Percentiles rank a stretch among this genome's conserved stretches.
Evolutionary conservation across 2,888 invertebrate species (phyloP).

Genomic region (Latrodectus hesperus): DNA sequence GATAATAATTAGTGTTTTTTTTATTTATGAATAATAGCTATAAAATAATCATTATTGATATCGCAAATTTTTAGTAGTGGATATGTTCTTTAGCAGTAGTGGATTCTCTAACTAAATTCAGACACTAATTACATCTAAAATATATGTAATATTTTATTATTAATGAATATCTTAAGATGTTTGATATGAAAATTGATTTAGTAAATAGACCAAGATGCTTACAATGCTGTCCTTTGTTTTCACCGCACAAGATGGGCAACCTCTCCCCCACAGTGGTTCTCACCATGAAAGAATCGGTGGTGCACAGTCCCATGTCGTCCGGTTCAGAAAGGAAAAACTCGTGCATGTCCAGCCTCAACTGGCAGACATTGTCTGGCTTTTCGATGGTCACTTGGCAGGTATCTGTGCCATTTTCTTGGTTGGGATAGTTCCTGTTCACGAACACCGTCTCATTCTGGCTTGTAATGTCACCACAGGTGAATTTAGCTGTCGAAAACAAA

Average conservation of each 20-base stretch:
- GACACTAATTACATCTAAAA: no score
- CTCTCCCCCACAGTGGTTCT: constrained; percentile 71
- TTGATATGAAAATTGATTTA: no score
- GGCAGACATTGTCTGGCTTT: constrained; percentile 88
- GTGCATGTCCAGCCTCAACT: constrained; percentile 85
- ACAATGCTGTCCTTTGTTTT: constrained; percentile 89
- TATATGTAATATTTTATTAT: no score
- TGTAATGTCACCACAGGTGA: constrained; percentile 75
- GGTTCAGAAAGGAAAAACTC: constrained; percentile 78
- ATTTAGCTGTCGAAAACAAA: constrained; percentile 79
- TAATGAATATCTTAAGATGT: no score
- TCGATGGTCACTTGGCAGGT: constrained; percentile 89
- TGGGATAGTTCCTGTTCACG: constrained; percentile 81
- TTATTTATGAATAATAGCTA: no score
- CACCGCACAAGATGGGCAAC: constrained; percentile 86
- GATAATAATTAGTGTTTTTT: no score
- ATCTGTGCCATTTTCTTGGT: constrained; percentile 84
- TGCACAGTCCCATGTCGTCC: constrained; percentile 80
- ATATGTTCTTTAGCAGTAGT: no score
- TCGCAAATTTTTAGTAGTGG: no score
- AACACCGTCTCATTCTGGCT: constrained; percentile 68
- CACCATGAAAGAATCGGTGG: constrained; percentile 85
- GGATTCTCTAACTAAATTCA: no score
- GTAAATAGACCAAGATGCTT: constrained; percentile 69
- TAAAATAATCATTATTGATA: no score